These are phyloP conservation scores for Paramisgurnus dabryanus DNA, from an alignment of 2,113 vertebrate species.

Conservation along the genomic window DNA sequence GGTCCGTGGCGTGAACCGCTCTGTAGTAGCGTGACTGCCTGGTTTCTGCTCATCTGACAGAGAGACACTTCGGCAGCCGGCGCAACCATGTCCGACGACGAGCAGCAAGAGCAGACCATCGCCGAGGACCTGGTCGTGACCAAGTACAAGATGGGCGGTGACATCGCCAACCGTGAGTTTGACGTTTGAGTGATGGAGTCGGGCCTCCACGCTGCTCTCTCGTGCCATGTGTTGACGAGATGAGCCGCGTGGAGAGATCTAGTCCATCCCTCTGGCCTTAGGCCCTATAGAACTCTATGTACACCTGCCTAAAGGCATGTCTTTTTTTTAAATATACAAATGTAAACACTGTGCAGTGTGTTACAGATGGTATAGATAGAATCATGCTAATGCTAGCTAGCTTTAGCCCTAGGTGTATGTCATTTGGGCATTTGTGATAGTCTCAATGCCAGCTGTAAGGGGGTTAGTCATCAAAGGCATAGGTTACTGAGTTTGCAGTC, in stretches of 20 bases:
- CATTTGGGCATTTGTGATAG: not conserved
- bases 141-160: constrained; percentile 96
- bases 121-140: constrained; percentile 95
- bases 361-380: not conserved
- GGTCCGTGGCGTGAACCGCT: constrained; percentile 24
- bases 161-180: constrained; percentile 91
- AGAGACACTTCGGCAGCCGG: constrained; percentile 59
- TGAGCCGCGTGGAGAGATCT: not conserved
- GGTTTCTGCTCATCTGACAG: constrained; percentile 40
- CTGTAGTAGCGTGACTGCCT: constrained; percentile 31
- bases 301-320: not conserved
- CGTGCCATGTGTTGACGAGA: constrained; percentile 25
- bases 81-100: constrained; percentile 91
- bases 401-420: constrained; percentile 27
- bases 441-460: not conserved
- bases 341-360: not conserved
- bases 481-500: not conserved
- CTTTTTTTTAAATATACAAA: not conserved
- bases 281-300: not conserved
- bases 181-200: constrained; percentile 15
- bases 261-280: not conserved
- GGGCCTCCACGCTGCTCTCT: constrained; percentile 32
- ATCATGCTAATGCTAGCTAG: constrained; percentile 30
- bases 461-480: not conserved
- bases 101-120: constrained; percentile 91